Conservation (phyloP, 1,140 invertebrate genomes). For the Metaphire vulgaris region DNA sequence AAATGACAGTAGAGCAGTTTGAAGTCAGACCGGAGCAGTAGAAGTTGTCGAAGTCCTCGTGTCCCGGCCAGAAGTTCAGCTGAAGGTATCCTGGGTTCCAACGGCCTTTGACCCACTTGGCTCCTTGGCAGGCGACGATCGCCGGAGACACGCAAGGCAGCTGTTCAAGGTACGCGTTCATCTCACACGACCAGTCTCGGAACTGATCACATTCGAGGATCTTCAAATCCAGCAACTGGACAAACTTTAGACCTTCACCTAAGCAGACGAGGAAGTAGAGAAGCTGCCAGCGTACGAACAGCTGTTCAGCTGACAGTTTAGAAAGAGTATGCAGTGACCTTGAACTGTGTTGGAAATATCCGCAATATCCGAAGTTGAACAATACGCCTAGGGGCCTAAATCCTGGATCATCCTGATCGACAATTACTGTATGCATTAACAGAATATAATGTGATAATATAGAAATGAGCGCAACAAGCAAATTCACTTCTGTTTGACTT, state of each 20-base stretch:
- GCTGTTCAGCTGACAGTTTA: too few species aligned
- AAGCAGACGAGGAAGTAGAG: neutral
- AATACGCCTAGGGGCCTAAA: too few species aligned
- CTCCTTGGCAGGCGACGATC: constrained; percentile 2
- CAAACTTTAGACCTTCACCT: constrained; percentile 6
- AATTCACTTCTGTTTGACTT: too few species aligned
- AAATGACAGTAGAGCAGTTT: too few species aligned
- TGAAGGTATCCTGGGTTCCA: constrained; percentile 18
- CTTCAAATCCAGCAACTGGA: constrained; percentile 17
- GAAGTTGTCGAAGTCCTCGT: neutral
- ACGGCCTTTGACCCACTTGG: constrained; percentile 9
- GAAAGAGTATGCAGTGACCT: too few species aligned
- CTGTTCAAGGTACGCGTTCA: neutral
- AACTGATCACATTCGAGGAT: constrained; percentile 15
- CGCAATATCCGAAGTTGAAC: too few species aligned
- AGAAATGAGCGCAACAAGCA: too few species aligned
- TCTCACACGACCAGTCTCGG: neutral
- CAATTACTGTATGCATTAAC: too few species aligned
- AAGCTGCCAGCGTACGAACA: too few species aligned
- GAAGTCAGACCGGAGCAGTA: neutral
- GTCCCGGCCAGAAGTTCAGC: constrained; percentile 10
- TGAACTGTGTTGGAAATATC: too few species aligned
- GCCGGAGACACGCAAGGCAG: neutral
- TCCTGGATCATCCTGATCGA: too few species aligned
- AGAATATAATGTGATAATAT: too few species aligned